Conservation (phyloP, 2,797 vertebrate genomes). For the Helostoma temminkii region DNA sequence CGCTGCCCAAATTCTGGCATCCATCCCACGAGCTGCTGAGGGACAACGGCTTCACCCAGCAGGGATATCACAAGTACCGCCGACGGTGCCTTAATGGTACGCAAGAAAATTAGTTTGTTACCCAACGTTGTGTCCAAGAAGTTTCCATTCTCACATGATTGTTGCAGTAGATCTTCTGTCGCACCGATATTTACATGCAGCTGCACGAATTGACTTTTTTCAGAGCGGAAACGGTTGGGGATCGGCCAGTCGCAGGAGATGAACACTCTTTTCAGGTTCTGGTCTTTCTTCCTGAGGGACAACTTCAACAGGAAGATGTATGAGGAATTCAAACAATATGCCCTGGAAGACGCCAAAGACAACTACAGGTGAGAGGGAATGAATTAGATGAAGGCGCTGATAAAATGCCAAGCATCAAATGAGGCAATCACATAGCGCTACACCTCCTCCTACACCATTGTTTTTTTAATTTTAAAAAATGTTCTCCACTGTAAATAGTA, state of each 20-base stretch:
- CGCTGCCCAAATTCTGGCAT: conserved; percentile 94
- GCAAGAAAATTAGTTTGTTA: no score
- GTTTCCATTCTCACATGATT: no score
- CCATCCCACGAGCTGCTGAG: conserved; percentile 93
- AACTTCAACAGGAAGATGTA: conserved; percentile 98
- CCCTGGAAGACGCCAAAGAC: conserved; percentile 93
- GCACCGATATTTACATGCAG: neutral
- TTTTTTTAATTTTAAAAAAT: no score
- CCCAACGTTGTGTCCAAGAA: no score
- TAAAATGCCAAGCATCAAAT: no score
- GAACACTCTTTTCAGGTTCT: conserved; percentile 98
- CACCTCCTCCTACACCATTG: no score
- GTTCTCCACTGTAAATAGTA: no score
- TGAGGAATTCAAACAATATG: conserved; percentile 93
- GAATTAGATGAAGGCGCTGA: neutral
- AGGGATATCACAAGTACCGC: conserved; percentile 95
- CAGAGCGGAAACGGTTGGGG: conserved; percentile 95
- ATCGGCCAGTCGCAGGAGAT: conserved; percentile 96
- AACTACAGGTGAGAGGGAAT: conserved; percentile 91
- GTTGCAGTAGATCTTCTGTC: neutral
- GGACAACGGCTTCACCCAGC: conserved; percentile 96
- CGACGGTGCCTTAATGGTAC: conserved; percentile 91
- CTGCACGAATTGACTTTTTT: neutral
- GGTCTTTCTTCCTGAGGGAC: conserved; percentile 98
- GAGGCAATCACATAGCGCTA: no score